These are phyloP conservation scores for Drosophila busckii DNA, from an alignment of 1,140 invertebrate species.

Conservation along the genomic window DNA sequence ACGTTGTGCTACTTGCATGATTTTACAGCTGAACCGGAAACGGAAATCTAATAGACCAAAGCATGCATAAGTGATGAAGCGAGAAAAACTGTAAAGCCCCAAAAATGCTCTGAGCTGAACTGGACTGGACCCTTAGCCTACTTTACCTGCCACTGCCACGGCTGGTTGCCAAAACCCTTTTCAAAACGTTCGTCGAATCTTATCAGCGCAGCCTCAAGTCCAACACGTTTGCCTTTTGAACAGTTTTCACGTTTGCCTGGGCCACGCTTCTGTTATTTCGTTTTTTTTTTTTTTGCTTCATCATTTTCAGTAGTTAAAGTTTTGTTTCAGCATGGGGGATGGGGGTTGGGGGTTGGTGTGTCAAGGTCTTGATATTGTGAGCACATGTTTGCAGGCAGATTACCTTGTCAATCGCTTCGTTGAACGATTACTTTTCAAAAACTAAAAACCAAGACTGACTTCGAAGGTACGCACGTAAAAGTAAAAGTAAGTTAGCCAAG, in stretches of 20 bases:
- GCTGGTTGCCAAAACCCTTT: constrained; percentile 68
- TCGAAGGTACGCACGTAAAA: constrained; percentile 4
- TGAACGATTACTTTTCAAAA: constrained; percentile 67
- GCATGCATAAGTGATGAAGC: constrained; percentile 74
- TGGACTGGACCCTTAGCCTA: too few relatives aligned
- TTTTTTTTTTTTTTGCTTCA: constrained; percentile 21
- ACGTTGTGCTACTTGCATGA: constrained; percentile 61
- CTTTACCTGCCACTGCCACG: too few relatives aligned
- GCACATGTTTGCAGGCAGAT: constrained; percentile 64
- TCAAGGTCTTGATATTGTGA: constrained; percentile 58
- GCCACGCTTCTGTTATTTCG: neutral
- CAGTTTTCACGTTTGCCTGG: neutral
- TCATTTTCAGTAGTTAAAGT: constrained; percentile 25
- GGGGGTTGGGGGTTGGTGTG: constrained; percentile 1
- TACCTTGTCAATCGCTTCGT: constrained; percentile 72
- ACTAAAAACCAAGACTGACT: constrained; percentile 33
- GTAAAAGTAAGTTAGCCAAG: constrained; percentile 26
- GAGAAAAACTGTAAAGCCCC: constrained; percentile 48
- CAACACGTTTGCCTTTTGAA: constrained; percentile 33
- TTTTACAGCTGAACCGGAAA: constrained; percentile 69
- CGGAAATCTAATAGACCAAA: constrained; percentile 74
- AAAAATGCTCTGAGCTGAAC: too few relatives aligned
- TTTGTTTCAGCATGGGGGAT: constrained; percentile 14
- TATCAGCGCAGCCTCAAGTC: constrained; percentile 52
- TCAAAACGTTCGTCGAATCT: constrained; percentile 54